These are phyloP conservation scores for Scelioninae gen. 1 DNA, from an alignment of 2,888 invertebrate genomes.

Conservation along the genomic window DNA sequence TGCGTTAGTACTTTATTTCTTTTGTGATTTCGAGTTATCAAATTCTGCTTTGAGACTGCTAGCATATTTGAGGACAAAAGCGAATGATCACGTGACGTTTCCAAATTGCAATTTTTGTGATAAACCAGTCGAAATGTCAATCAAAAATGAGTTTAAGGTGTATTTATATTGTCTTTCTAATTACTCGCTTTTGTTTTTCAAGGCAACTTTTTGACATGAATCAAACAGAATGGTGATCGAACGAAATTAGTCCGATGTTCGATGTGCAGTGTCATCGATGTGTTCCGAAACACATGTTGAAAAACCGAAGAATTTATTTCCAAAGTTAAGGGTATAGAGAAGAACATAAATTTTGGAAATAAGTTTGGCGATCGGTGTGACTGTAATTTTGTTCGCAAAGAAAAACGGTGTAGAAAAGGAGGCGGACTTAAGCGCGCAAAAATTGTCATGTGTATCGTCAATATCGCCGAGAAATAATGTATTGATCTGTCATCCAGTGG, in stretches of 20 bases:
- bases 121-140: conserved; percentile 26
- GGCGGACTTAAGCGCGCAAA: conserved; percentile 62
- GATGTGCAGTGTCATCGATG: conserved; percentile 57
- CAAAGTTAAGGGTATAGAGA: conserved; percentile 29
- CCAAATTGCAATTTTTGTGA: conserved; percentile 44
- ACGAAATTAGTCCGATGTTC: conserved; percentile 48
- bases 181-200: conserved; percentile 34
- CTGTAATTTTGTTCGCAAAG: conserved; percentile 52
- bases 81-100: conserved; percentile 12
- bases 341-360: conserved; percentile 48
- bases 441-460: conserved; percentile 68
- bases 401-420: conserved; percentile 55
- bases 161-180: too few species aligned
- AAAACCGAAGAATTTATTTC: conserved; percentile 59
- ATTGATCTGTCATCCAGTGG: conserved; percentile 67
- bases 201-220: neutral
- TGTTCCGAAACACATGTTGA: conserved; percentile 48
- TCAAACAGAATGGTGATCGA: conserved; percentile 15
- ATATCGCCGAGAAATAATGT: conserved; percentile 68
- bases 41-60: conserved; percentile 48
- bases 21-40: neutral
- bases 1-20: conserved; percentile 4
- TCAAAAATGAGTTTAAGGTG: conserved; percentile 39
- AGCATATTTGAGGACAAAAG: conserved; percentile 21
- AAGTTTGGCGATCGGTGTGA: conserved; percentile 48